Evolutionary conservation across 2,888 invertebrate species (phyloP).

Genomic region (Neoscelio sp.): DNA sequence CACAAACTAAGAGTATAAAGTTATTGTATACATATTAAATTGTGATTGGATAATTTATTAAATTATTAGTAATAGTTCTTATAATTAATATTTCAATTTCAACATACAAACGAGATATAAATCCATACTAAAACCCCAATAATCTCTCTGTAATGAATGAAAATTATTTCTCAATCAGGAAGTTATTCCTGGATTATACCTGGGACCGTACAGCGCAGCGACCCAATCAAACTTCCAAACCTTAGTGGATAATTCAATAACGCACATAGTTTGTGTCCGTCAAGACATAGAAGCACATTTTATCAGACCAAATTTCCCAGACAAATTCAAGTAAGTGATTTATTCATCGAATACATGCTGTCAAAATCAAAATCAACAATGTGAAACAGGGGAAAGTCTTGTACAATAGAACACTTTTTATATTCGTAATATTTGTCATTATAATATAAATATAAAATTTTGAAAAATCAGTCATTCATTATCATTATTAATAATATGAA

Average conservation of each 20-base stretch:
- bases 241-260: slow-evolving; percentile 85
- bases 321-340: slow-evolving; percentile 85
- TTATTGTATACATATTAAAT: no score
- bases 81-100: no score
- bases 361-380: no score
- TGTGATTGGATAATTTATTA: not conserved
- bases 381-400: no score
- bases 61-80: not conserved
- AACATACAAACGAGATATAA: no score
- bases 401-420: no score
- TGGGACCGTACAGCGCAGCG: slow-evolving; percentile 87
- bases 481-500: no score
- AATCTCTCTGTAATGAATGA: slow-evolving; percentile 22
- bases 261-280: slow-evolving; percentile 88
- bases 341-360: not conserved
- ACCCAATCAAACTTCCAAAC: slow-evolving; percentile 84
- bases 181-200: slow-evolving; percentile 87
- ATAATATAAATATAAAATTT: no score
- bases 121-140: no score
- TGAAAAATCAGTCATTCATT: no score
- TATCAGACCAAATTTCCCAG: slow-evolving; percentile 87
- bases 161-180: slow-evolving; percentile 80
- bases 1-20: no score
- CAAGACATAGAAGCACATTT: slow-evolving; percentile 86
- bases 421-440: no score